Base-by-base conservation (phyloP, 2,888 invertebrate genomes). In the Cataglyphis cursor region DNA sequence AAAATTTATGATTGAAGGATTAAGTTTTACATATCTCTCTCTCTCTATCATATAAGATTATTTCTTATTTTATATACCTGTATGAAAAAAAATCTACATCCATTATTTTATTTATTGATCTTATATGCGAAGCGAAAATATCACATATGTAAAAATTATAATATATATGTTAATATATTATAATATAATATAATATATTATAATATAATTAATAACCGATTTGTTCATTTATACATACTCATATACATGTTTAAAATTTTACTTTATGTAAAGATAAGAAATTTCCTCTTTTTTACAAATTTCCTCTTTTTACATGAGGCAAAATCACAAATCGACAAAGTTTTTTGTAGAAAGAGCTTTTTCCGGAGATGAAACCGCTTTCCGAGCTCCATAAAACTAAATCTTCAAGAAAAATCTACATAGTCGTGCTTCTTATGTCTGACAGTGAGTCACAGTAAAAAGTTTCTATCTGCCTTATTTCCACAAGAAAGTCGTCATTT, bases 331-430 rank as follows among this genome's bases (percentile, higher is more conserved):
- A 64, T 48, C 62, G 62, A 75, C 48, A 1, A 64, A 51, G 75
- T 75, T 75, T 24, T 3, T 21, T n/a, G 48, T 48, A 2, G 48
- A 12, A 51, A 6, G 21, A 38, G 51, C 24, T 75, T 75, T 64
- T 75, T 21, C 44, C 51, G 24, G 10, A 41, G 35, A 64, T 35
- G 8, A 75, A 62, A 21, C 15, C 24, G 64, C 48, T 75, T 35
- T 18, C 18, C 3, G 3, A 24, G 18, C 24, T 48, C 44, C 35
- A 35, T 51, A 75, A 64, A 75, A 59, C 35, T 64, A 64, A 64
- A 75, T 51, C 64, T 64, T 24, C 18, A 38, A 51, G 62, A 62
- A 51, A 75, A 75, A 64, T 64, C 75, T 51, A 64, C 75, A 75
- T 74, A 21, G n/a, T 18, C 10, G 3, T 18, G 18, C 62, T 57